phyloP scores from a whole-genome alignment of 2,888 invertebrate species.

The Reticulitermes lucifugus region DNA sequence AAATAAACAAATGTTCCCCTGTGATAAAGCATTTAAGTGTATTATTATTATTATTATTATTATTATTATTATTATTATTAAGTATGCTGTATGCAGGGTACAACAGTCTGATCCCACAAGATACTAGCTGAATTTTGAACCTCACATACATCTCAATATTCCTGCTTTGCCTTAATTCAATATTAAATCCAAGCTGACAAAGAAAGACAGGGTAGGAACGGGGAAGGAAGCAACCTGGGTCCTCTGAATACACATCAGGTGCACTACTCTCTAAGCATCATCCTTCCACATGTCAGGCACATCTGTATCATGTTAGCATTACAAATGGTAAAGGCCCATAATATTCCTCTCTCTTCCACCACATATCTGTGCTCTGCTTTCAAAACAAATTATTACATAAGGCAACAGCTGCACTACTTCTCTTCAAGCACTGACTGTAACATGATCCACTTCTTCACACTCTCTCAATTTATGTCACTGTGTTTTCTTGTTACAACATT shows the following conservation, averaged over 20 bases:
- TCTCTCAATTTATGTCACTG: not conserved
- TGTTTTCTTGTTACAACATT: not conserved
- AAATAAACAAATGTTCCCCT: too few species aligned
- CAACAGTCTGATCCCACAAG: too few species aligned
- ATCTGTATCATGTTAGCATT: not conserved
- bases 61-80: too few species aligned
- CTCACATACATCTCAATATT: not conserved
- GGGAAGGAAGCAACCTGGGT: constrained; percentile 36
- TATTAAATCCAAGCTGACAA: not conserved
- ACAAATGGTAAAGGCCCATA: not conserved
- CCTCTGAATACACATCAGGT: constrained; percentile 41
- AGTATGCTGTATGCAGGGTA: too few species aligned
- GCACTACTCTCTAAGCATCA: constrained; percentile 14
- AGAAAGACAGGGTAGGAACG: not conserved
- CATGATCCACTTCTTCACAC: constrained; percentile 18
- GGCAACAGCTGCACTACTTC: not conserved
- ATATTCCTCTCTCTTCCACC: constrained; percentile 8
- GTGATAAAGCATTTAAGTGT: too few species aligned
- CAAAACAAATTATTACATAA: constrained; percentile 20
- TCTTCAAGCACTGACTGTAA: not conserved
- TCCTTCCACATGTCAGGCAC: not conserved
- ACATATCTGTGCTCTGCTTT: not conserved
- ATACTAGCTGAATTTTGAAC: too few species aligned
- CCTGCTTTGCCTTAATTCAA: not conserved
- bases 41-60: too few species aligned